Base-by-base conservation (phyloP, 23 tunicate genomes). In the Styela plicata region DNA sequence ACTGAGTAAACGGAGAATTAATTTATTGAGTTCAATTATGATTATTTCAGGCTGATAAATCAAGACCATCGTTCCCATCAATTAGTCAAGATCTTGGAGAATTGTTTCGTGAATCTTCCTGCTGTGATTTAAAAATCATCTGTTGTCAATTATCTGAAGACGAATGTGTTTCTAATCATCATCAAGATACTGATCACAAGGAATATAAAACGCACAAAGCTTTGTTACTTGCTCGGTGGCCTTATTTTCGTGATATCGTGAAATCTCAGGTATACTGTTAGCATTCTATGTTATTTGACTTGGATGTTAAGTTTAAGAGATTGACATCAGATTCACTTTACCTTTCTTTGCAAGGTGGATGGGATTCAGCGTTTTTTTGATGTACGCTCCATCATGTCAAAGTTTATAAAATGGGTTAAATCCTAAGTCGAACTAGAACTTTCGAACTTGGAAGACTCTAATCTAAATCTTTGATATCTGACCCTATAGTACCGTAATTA, bases 1-100 rank as follows among this genome's bases (percentile, higher is more conserved):
- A n/a, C n/a, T n/a, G n/a, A n/a, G n/a, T n/a, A n/a, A n/a, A n/a
- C n/a, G n/a, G n/a, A n/a, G n/a, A n/a, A n/a, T n/a, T n/a, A n/a
- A n/a, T n/a, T n/a, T n/a, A n/a, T n/a, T n/a, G n/a, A n/a, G n/a
- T n/a, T n/a, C n/a, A n/a, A n/a, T n/a, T n/a, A n/a, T n/a, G n/a
- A n/a, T 24, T 76, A 23, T 28, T 70, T 28, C 44, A 90, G 96
- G 89, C 89, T 74, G 96, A 90, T 64, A 31, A 71, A 24, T 86
- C 96, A 2, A 64, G 86, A 53, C 73, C 62, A 2, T 36, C 78
- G n/a, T 67, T 80, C 1, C 31, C 62, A 0, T 52, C 67, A 19
- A 79, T 75, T 33, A 63, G 73, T 33, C 66, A 81, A 63, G 96
- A 90, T 57, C 76, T 90, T 31, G 33, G 74, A 1, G 33, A 29